Conservation (phyloP, 2,797 vertebrate genomes). For the Scolopax rusticola region DNA sequence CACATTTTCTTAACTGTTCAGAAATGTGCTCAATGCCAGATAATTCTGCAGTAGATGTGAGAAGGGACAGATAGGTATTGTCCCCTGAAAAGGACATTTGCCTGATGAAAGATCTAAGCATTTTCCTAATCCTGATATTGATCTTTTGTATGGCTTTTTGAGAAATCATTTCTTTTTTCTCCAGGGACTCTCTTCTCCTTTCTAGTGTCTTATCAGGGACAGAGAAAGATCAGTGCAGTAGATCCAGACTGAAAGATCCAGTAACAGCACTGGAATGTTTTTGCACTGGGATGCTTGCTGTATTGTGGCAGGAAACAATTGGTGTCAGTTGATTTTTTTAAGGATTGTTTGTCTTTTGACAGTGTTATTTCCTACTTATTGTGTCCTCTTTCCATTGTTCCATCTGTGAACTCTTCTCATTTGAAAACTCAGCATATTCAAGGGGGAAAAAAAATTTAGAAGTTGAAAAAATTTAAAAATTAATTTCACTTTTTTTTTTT, state of each 20-base stretch:
- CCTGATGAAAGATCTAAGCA: background rate
- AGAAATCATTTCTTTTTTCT: conserved; percentile 13
- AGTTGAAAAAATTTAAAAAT: background rate
- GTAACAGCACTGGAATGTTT: background rate
- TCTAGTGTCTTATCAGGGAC: background rate
- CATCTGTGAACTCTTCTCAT: background rate
- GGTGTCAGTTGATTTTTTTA: background rate
- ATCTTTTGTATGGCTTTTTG: background rate
- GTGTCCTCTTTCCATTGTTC: background rate
- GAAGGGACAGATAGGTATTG: background rate
- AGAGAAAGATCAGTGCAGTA: background rate
- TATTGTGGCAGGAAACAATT: background rate
- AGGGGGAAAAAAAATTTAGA: background rate
- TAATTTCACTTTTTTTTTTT: background rate
- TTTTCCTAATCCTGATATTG: conserved; percentile 28
- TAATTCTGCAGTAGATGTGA: background rate
- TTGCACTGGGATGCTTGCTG: background rate
- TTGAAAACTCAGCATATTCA: background rate
- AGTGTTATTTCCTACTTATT: background rate
- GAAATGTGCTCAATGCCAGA: background rate
- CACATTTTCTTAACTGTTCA: background rate
- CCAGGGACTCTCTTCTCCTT: background rate
- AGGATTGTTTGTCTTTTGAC: background rate
- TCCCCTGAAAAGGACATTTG: background rate
- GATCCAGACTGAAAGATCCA: too few relatives aligned